Percentiles rank a stretch among this genome's conserved stretches.
phyloP scores from a whole-genome alignment of 2,888 invertebrate species.

The Eupeodes latifasciatus region DNA sequence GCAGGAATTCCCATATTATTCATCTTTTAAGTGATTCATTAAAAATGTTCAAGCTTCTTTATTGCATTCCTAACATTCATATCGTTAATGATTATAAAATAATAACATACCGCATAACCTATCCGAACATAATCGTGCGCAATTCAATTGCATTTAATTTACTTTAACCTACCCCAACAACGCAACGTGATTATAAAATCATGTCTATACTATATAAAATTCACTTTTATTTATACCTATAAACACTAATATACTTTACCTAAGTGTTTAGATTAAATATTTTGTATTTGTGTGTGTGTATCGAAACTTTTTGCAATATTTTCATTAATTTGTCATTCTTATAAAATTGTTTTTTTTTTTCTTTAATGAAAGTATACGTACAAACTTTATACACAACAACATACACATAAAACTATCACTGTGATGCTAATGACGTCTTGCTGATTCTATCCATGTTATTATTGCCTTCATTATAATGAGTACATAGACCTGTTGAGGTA shows the following conservation, averaged over 20 bases:
- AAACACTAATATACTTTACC: too few species aligned
- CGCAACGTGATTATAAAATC: not conserved
- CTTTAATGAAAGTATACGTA: not conserved
- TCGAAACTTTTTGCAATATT: conserved; percentile 30
- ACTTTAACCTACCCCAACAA: conserved; percentile 9
- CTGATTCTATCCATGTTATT: conserved; percentile 64
- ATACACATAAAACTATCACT: conserved; percentile 28
- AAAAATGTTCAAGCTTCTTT: too few species aligned
- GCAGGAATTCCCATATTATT: too few species aligned
- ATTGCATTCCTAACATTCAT: too few species aligned
- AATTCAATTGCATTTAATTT: not conserved
- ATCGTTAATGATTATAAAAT: too few species aligned
- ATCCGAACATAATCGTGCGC: too few species aligned
- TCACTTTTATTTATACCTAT: too few species aligned
- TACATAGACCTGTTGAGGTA: conserved; percentile 76
- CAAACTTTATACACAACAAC: conserved; percentile 9
- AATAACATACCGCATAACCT: too few species aligned
- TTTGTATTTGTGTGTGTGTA: not conserved
- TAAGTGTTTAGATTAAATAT: too few species aligned
- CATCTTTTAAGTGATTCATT: too few species aligned
- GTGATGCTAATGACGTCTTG: conserved; percentile 71
- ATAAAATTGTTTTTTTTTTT: conserved; percentile 4
- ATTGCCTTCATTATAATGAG: conserved; percentile 70
- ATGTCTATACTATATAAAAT: not conserved
- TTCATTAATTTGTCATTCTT: conserved; percentile 55